Percentiles rank a stretch among this genome's conserved stretches.
Evolutionary conservation across 2,888 invertebrate species (phyloP).

Genomic region (Automeris io): DNA sequence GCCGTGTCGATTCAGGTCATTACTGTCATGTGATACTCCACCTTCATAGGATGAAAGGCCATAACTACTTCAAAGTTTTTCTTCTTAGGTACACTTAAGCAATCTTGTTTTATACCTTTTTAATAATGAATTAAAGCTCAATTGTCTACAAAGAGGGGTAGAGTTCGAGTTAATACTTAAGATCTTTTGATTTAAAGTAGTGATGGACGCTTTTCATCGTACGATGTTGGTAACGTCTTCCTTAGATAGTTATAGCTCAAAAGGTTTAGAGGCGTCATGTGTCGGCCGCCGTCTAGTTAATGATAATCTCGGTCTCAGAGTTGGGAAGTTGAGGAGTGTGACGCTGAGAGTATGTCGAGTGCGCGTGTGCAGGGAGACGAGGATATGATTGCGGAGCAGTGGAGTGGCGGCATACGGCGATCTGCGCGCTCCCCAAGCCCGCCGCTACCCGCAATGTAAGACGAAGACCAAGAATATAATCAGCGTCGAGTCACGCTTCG

Average conservation of each 20-base stretch:
- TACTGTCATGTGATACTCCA: slow-evolving; percentile 3
- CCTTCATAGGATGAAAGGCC: too few species aligned
- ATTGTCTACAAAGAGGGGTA: too few species aligned
- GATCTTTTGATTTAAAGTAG: too few species aligned
- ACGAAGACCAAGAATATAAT: too few species aligned
- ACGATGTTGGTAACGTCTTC: background rate
- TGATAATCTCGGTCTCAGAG: slow-evolving; percentile 73
- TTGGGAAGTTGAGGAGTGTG: slow-evolving; percentile 75
- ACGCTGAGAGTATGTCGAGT: slow-evolving; percentile 77
- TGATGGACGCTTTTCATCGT: too few species aligned
- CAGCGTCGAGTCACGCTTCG: slow-evolving; percentile 14
- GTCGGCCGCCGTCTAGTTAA: slow-evolving; percentile 45
- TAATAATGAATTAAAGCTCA: too few species aligned
- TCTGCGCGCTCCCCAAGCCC: slow-evolving; percentile 63
- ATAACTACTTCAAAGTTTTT: too few species aligned
- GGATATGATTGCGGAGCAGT: slow-evolving; percentile 78
- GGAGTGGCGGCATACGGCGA: slow-evolving; percentile 66
- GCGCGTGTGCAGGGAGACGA: slow-evolving; percentile 79
- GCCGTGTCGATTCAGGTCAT: background rate
- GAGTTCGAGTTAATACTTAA: too few species aligned
- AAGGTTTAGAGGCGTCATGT: too few species aligned
- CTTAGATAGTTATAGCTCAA: too few species aligned
- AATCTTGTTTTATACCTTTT: too few species aligned
- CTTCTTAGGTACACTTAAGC: too few species aligned
- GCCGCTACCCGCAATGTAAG: slow-evolving; percentile 63